Percentiles rank a stretch among this genome's conserved stretches.
phyloP scores from a whole-genome alignment of 92 coral and sea anemone species.

The Umimayanthus chanpuru region DNA sequence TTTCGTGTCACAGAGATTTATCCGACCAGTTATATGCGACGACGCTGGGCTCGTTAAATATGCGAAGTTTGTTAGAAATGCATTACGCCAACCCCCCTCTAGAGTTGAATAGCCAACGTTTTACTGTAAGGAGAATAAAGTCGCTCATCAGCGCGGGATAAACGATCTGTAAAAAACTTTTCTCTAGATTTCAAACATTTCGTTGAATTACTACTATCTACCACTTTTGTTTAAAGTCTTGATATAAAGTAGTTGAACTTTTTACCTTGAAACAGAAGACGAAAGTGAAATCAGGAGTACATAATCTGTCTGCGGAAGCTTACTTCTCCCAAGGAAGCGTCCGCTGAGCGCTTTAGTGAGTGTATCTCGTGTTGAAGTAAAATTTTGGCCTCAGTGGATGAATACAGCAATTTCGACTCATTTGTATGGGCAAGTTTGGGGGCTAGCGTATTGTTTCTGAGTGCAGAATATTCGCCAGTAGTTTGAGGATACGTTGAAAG shows the following conservation, averaged over 20 bases:
- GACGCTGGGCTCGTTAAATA: slow-evolving; percentile 20
- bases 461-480: slow-evolving; percentile 40
- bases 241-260: neutral
- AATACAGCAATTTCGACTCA: slow-evolving; percentile 70
- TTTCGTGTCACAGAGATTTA: slow-evolving; percentile 12
- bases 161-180: slow-evolving; percentile 17
- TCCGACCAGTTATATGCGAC: neutral
- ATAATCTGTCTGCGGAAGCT: slow-evolving; percentile 23
- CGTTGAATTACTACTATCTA: neutral
- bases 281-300: slow-evolving; percentile 39
- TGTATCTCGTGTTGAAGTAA: slow-evolving; percentile 97
- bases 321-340: slow-evolving; percentile 52
- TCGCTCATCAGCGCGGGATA: slow-evolving; percentile 42
- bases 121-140: slow-evolving; percentile 4
- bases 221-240: neutral
- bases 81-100: slow-evolving; percentile 90
- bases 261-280: neutral
- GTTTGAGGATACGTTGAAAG: slow-evolving; percentile 35
- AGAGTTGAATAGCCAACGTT: slow-evolving; percentile 46
- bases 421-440: slow-evolving; percentile 76
- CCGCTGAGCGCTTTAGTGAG: slow-evolving; percentile 77
- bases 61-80: slow-evolving; percentile 25
- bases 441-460: slow-evolving; percentile 48
- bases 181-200: neutral
- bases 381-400: slow-evolving; percentile 90